Conservation (phyloP, 2,113 vertebrate species). For the Leptobrachium leishanense region DNA sequence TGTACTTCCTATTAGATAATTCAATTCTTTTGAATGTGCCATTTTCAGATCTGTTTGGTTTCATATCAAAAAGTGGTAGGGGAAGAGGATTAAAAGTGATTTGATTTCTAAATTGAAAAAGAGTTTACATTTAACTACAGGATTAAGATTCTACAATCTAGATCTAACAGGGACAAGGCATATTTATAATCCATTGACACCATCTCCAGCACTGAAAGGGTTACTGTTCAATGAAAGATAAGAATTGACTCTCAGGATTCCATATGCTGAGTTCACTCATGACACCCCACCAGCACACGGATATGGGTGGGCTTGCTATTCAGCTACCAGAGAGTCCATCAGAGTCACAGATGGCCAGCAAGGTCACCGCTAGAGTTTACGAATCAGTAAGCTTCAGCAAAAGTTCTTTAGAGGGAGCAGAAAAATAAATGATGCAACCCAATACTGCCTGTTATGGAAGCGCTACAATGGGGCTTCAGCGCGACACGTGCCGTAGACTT, state of each 20-base stretch:
- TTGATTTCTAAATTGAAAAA: too few species aligned
- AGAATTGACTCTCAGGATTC: neutral
- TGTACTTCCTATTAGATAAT: too few species aligned
- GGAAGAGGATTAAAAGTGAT: too few species aligned
- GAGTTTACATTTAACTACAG: too few species aligned
- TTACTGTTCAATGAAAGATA: too few species aligned
- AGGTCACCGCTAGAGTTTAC: conserved; percentile 49
- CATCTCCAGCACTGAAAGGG: neutral
- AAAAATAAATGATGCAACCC: conserved; percentile 59
- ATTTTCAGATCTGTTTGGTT: too few species aligned
- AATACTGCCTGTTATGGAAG: conserved; percentile 65
- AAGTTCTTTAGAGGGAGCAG: conserved; percentile 47
- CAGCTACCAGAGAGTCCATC: conserved; percentile 5
- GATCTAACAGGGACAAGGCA: too few species aligned
- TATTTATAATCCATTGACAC: too few species aligned
- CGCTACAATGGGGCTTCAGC: conserved; percentile 67
- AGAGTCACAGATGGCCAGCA: conserved; percentile 48
- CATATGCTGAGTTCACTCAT: conserved; percentile 23
- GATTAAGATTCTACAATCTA: too few species aligned
- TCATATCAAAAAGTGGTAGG: too few species aligned
- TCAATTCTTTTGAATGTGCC: too few species aligned
- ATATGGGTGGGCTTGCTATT: neutral
- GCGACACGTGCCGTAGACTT: conserved; percentile 75
- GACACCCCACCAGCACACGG: neutral
- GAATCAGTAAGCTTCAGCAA: conserved; percentile 54